phyloP scores from a whole-genome alignment of 2,113 vertebrate genomes.

The Thoracochromis brauschi region DNA sequence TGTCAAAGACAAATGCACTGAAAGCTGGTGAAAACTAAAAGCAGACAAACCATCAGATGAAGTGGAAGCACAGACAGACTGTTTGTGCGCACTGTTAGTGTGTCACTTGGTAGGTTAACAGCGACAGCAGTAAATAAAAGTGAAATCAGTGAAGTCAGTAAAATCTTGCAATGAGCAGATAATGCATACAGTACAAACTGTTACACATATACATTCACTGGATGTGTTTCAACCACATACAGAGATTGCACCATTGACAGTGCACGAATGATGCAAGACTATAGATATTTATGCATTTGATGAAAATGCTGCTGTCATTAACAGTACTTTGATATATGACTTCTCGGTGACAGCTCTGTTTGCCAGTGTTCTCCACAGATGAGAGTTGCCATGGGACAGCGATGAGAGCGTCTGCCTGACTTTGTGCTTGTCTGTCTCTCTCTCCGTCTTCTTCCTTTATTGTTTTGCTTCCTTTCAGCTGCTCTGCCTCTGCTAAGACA shows the following conservation, averaged over 20 bases:
- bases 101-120: not conserved
- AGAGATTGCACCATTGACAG: not conserved
- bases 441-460: not conserved
- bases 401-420: not conserved
- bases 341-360: not conserved
- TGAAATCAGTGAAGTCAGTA: not conserved
- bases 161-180: not conserved
- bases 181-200: not conserved
- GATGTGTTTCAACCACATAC: not conserved
- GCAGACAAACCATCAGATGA: not conserved
- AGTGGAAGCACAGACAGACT: not conserved
- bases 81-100: not conserved
- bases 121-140: not conserved
- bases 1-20: not conserved
- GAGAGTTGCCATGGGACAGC: not conserved
- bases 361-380: not conserved
- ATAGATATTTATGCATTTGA: not conserved
- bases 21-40: not conserved
- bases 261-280: not conserved
- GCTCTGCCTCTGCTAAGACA: constrained; percentile 39
- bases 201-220: not conserved
- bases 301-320: not conserved
- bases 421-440: not conserved
- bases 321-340: not conserved
- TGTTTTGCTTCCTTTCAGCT: constrained; percentile 14